Conservation (phyloP, 1,140 invertebrate genomes). For the Lepidurus arcticus region DNA sequence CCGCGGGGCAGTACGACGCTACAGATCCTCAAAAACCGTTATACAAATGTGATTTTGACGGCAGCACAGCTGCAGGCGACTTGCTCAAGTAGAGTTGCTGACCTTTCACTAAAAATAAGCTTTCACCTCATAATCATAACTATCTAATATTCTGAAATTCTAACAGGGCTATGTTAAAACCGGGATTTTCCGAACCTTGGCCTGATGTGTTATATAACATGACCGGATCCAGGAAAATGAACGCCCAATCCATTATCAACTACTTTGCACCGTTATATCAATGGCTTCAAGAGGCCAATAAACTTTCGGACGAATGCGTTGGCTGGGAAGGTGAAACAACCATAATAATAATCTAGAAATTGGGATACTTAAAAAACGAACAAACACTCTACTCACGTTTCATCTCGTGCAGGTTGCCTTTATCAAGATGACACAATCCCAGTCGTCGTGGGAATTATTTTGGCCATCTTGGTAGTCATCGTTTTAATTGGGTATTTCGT, state of each 20-base stretch:
- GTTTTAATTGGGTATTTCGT: slow-evolving; percentile 53
- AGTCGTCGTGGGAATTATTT: slow-evolving; percentile 50
- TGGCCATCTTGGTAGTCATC: slow-evolving; percentile 49
- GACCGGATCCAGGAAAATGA: slow-evolving; percentile 45
- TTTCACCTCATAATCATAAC: no score
- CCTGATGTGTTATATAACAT: slow-evolving; percentile 44
- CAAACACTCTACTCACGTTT: neutral
- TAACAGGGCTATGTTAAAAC: slow-evolving; percentile 45
- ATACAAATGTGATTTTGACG: slow-evolving; percentile 47
- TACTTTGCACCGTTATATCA: slow-evolving; percentile 40
- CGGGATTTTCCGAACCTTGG: slow-evolving; percentile 48
- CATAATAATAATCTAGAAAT: neutral
- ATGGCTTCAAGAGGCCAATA: slow-evolving; percentile 35
- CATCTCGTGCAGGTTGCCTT: neutral
- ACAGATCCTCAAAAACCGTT: slow-evolving; percentile 41
- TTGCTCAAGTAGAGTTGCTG: slow-evolving; percentile 39
- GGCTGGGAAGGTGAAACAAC: slow-evolving; percentile 35
- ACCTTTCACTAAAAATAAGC: no score
- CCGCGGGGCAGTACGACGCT: slow-evolving; percentile 40
- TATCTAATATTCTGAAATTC: neutral
- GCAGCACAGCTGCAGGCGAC: slow-evolving; percentile 45
- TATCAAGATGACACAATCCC: slow-evolving; percentile 44
- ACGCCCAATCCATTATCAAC: slow-evolving; percentile 41
- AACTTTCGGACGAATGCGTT: slow-evolving; percentile 36
- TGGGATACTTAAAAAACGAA: neutral